Conservation (phyloP, 2,888 invertebrate genomes). For the Scotopteryx bipunctaria region DNA sequence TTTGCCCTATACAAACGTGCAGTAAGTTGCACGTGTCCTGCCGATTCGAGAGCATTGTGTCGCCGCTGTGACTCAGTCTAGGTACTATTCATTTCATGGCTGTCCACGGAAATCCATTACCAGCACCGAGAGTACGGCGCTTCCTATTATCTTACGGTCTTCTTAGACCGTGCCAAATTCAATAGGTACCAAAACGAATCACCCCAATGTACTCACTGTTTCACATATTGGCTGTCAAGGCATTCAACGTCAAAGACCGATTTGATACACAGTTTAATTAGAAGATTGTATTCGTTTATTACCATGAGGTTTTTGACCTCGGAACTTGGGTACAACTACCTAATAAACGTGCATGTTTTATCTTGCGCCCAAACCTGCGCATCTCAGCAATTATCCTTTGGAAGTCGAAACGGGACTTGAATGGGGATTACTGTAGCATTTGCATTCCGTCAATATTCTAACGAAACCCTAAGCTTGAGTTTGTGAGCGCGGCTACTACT, state of each 20-base stretch:
- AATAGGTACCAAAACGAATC: conserved; percentile 35
- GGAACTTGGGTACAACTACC: not conserved
- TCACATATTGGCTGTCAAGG: conserved; percentile 12
- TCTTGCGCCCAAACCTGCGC: conserved; percentile 6
- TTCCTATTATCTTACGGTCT: conserved; percentile 43
- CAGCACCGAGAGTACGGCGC: conserved; percentile 39
- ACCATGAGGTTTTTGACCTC: conserved; percentile 20
- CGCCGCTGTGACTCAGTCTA: conserved; percentile 46
- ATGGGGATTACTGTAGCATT: conserved; percentile 58
- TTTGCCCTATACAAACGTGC: conserved; percentile 39
- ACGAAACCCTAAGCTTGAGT: conserved; percentile 43
- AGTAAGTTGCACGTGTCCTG: conserved; percentile 44
- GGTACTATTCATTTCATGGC: conserved; percentile 48
- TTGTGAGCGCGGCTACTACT: conserved; percentile 49
- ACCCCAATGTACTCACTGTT: conserved; percentile 23
- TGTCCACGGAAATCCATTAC: conserved; percentile 49
- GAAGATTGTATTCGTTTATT: conserved; percentile 18
- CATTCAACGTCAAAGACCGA: conserved; percentile 26
- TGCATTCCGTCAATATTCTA: conserved; percentile 60
- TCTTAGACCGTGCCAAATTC: conserved; percentile 42
- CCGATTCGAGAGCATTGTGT: conserved; percentile 35
- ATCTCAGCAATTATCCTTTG: conserved; percentile 33
- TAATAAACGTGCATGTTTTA: conserved; percentile 22
- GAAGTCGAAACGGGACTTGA: conserved; percentile 28
- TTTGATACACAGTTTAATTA: conserved; percentile 31